Conservation (phyloP, 2,113 vertebrate genomes). For the Pelecanoides urinatrix region DNA sequence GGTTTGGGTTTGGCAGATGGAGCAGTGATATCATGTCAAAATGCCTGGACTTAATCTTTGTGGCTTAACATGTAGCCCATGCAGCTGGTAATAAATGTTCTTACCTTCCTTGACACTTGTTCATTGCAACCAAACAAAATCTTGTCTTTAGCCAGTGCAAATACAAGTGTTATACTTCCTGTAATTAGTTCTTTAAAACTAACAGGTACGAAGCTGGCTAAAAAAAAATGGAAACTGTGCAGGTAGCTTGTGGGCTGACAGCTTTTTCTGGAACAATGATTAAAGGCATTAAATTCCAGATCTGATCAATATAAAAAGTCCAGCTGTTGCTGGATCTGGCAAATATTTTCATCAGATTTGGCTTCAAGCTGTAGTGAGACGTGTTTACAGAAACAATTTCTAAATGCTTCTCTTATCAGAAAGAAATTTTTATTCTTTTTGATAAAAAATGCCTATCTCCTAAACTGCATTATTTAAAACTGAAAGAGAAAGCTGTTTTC, state of each 20-base stretch:
- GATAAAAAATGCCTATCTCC: neutral
- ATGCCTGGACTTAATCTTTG: neutral
- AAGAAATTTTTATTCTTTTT: slow-evolving; percentile 10
- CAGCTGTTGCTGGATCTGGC: neutral
- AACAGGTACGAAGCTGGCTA: neutral
- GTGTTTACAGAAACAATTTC: slow-evolving; percentile 9
- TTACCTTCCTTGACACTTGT: neutral
- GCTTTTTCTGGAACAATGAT: neutral
- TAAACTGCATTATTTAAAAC: neutral
- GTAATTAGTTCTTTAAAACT: neutral
- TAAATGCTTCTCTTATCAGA: neutral
- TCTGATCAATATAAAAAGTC: neutral
- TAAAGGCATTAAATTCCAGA: neutral
- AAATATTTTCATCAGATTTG: slow-evolving; percentile 8
- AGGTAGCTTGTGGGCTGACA: neutral
- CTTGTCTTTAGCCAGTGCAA: neutral
- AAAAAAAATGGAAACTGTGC: neutral
- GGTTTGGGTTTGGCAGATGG: neutral
- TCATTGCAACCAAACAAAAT: neutral
- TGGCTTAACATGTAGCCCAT: neutral
- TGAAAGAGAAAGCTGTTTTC: neutral
- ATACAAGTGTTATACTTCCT: neutral
- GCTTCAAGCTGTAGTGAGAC: neutral
- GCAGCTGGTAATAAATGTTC: neutral
- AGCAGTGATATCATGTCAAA: neutral